phyloP scores from a whole-genome alignment of 2,888 invertebrate genomes.

The Gortyna flavago region DNA sequence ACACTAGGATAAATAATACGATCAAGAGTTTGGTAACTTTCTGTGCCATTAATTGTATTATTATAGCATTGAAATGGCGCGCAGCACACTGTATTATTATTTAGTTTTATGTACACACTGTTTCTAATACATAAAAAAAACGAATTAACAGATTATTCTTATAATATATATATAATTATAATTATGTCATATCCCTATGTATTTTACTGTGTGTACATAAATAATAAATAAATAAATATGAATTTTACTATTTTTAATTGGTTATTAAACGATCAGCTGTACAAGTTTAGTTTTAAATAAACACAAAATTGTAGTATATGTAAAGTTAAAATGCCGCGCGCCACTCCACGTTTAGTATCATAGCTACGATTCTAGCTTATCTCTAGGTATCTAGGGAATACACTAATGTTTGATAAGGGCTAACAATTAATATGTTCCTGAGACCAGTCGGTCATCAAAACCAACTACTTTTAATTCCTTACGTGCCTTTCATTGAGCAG shows the following conservation, averaged over 20 bases:
- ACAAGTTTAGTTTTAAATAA: conserved; percentile 10
- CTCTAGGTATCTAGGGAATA: conserved; percentile 81
- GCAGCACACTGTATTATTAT: conserved; percentile 4
- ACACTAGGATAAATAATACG: conserved; percentile 56
- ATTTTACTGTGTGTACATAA: no score
- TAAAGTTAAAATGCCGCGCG: conserved; percentile 66
- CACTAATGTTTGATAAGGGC: conserved; percentile 79
- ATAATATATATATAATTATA: no score
- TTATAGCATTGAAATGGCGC: conserved; percentile 69
- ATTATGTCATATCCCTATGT: no score
- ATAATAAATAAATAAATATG: no score
- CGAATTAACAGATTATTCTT: background rate
- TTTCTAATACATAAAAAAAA: background rate
- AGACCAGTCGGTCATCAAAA: conserved; percentile 69
- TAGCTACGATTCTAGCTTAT: conserved; percentile 82
- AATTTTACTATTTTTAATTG: background rate
- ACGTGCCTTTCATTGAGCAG: conserved; percentile 86
- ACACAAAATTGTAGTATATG: background rate
- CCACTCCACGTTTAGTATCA: conserved; percentile 52
- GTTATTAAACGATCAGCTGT: conserved; percentile 24
- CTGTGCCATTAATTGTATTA: conserved; percentile 69
- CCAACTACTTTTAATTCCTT: conserved; percentile 87
- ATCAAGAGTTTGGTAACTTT: conserved; percentile 50
- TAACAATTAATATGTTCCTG: conserved; percentile 71
- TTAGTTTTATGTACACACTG: conserved; percentile 45